Evolutionary conservation across 2,888 invertebrate species (phyloP).

Genomic region (Andrena fulva): DNA sequence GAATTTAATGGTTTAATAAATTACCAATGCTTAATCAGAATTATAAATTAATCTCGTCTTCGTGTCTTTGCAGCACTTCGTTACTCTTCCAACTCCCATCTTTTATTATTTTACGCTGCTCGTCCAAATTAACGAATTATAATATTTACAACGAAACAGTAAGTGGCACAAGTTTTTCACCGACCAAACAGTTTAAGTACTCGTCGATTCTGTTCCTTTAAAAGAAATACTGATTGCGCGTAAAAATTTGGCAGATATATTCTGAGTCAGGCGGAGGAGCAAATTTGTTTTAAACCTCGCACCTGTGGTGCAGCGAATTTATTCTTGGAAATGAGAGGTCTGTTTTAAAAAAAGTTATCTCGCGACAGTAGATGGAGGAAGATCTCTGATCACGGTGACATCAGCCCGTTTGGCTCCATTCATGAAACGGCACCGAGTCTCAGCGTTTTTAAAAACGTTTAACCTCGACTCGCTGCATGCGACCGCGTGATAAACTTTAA

Average conservation of each 20-base stretch:
- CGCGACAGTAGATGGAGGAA: neutral
- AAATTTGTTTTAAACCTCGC: neutral
- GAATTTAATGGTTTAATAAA: too few relatives aligned
- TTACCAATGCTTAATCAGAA: too few relatives aligned
- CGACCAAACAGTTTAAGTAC: too few relatives aligned
- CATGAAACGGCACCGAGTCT: slow-evolving; percentile 12
- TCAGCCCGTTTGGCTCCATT: slow-evolving; percentile 6
- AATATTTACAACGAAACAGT: too few relatives aligned
- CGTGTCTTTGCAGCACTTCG: too few relatives aligned
- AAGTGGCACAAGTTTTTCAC: too few relatives aligned
- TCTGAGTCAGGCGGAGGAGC: neutral
- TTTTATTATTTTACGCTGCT: too few relatives aligned
- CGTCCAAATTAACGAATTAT: too few relatives aligned
- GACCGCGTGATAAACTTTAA: slow-evolving; percentile 28
- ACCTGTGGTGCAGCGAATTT: neutral
- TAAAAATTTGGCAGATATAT: neutral
- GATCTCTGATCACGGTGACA: neutral
- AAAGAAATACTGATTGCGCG: neutral
- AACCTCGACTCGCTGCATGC: slow-evolving; percentile 8
- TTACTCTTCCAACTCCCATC: too few relatives aligned
- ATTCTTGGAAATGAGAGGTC: neutral
- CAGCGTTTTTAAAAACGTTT: slow-evolving; percentile 31
- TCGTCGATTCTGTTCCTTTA: too few relatives aligned
- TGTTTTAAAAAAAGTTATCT: neutral
- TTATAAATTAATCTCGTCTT: too few relatives aligned